Conservation (phyloP, 1,140 invertebrate species). For the Dufourea novaeangliae region DNA sequence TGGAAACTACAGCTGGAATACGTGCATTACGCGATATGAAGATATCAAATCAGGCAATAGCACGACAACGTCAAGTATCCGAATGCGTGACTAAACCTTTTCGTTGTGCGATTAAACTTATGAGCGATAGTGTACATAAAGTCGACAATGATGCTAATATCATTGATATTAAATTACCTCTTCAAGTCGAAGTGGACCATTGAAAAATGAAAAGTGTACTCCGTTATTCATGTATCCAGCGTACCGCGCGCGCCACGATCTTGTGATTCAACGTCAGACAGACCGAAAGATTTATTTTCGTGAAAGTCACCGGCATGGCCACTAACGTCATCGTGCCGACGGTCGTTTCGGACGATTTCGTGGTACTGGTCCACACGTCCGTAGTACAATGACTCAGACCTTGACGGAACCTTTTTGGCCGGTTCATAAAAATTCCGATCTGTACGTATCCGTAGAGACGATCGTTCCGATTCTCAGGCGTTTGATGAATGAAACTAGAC, state of each 20-base stretch:
- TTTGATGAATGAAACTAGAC: conserved; percentile 53
- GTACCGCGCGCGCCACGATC: neutral
- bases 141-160: too few relatives aligned
- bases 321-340: neutral
- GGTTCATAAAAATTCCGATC: conserved; percentile 34
- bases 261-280: neutral
- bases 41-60: too few relatives aligned
- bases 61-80: too few relatives aligned
- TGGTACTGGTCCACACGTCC: neutral
- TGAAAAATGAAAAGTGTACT: neutral
- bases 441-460: neutral
- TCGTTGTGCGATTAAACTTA: too few relatives aligned
- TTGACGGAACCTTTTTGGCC: neutral
- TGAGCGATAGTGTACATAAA: too few relatives aligned
- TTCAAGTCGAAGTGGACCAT: neutral
- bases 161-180: too few relatives aligned
- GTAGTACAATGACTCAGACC: conserved; percentile 18
- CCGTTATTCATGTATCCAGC: neutral
- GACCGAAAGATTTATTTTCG: conserved; percentile 13
- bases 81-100: too few relatives aligned
- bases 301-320: conserved; percentile 16
- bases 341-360: neutral
- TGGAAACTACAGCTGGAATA: too few relatives aligned
- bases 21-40: too few relatives aligned
- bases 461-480: conserved; percentile 29